These are phyloP conservation scores for Planiliza haematocheilus DNA, from an alignment of 2,113 vertebrate species.

Conservation along the genomic window DNA sequence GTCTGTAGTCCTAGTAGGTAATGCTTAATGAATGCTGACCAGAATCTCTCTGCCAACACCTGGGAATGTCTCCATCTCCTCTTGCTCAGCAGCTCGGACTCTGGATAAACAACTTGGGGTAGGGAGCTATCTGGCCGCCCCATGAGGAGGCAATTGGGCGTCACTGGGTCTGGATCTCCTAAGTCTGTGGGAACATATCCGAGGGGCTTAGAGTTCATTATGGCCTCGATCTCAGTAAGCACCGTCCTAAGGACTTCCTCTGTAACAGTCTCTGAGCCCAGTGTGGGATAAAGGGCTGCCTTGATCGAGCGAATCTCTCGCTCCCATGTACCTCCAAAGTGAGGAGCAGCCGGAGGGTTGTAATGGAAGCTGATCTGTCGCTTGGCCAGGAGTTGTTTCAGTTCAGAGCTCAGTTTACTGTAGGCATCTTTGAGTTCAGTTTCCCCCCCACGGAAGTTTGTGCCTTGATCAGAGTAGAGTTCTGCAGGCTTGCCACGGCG, in stretches of 20 bases:
- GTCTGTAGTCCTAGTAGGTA: no score
- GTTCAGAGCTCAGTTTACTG: no score
- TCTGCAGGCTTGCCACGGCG: background rate
- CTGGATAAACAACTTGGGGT: background rate
- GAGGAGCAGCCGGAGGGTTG: conserved; percentile 3
- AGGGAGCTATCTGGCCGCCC: background rate
- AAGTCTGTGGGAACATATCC: rapidly evolving
- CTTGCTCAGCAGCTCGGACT: no score
- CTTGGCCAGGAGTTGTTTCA: background rate
- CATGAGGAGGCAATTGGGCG: rapidly evolving
- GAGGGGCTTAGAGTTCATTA: rapidly evolving
- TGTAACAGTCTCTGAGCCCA: background rate
- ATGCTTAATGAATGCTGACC: no score
- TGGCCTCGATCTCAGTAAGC: background rate
- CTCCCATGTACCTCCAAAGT: conserved; percentile 4
- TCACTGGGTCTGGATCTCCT: rapidly evolving
- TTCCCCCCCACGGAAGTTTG: background rate
- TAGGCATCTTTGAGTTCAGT: background rate
- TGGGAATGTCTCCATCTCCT: no score
- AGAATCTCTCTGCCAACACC: no score
- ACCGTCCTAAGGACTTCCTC: background rate
- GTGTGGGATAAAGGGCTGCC: background rate
- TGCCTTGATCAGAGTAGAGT: background rate
- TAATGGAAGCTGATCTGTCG: background rate
- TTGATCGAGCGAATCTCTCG: background rate